Evolutionary conservation across 1,140 invertebrate genomes (phyloP).

Genomic region (Heterodera schachtii): DNA sequence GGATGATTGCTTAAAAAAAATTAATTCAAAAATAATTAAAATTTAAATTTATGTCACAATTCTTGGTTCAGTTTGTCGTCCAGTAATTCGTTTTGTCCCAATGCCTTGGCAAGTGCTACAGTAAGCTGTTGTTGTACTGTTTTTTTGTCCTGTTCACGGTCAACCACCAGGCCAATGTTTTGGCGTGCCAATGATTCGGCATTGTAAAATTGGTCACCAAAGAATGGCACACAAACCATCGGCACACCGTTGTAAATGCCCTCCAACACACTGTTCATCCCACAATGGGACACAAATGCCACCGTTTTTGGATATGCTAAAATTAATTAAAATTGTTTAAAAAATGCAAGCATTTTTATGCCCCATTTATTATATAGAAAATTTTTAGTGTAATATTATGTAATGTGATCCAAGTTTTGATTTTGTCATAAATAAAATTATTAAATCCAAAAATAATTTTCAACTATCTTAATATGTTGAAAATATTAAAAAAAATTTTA

Average conservation of each 20-base stretch:
- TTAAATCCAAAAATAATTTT: too few relatives aligned
- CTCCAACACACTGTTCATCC: constrained; percentile 77
- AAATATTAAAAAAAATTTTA: too few relatives aligned
- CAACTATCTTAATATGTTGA: too few relatives aligned
- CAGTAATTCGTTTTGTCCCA: background rate
- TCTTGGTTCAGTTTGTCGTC: too few relatives aligned
- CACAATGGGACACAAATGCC: constrained; percentile 12
- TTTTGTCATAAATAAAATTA: too few relatives aligned
- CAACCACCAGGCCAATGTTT: constrained; percentile 31
- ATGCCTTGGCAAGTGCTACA: background rate
- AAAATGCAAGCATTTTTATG: background rate
- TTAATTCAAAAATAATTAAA: too few relatives aligned
- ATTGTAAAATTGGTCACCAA: constrained; percentile 48
- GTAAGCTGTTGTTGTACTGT: background rate
- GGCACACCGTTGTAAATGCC: constrained; percentile 80
- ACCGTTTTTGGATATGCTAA: constrained; percentile 27
- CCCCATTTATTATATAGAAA: too few relatives aligned
- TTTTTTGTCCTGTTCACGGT: background rate
- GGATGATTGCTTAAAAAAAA: too few relatives aligned
- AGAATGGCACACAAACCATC: constrained; percentile 74
- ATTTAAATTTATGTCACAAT: too few relatives aligned
- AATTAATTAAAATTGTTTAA: background rate
- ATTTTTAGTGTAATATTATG: too few relatives aligned
- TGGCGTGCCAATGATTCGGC: constrained; percentile 10
- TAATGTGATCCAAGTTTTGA: too few relatives aligned